phyloP scores from a whole-genome alignment of 1,140 invertebrate genomes.

The Chironomus striatipennis region DNA sequence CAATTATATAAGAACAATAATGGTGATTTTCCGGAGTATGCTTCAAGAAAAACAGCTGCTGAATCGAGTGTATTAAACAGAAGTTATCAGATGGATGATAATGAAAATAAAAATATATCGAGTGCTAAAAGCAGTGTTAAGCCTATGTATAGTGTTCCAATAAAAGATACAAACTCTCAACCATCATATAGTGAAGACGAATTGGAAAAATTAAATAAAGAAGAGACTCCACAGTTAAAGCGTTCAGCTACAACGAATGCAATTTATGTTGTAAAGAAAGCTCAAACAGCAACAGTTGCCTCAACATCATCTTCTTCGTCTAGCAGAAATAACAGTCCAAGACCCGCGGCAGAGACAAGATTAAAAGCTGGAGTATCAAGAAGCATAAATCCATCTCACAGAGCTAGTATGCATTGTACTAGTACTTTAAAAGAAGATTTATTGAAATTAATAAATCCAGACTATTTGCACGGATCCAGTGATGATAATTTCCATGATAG shows the following conservation, averaged over 20 bases:
- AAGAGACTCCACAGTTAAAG: conserved; percentile 20
- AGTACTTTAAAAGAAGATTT: conserved; percentile 79
- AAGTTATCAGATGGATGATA: conserved; percentile 26
- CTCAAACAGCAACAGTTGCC: conserved; percentile 39
- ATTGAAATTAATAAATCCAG: conserved; percentile 80
- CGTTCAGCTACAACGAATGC: conserved; percentile 25
- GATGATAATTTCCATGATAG: conserved; percentile 31
- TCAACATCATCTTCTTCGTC: conserved; percentile 42
- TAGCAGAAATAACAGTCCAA: conserved; percentile 53
- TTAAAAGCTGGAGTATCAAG: conserved; percentile 42
- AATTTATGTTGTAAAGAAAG: conserved; percentile 32
- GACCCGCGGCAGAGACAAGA: conserved; percentile 44
- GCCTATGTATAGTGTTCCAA: conserved; percentile 38
- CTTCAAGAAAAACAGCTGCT: conserved; percentile 26
- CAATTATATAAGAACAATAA: conserved; percentile 22
- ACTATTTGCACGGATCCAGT: conserved; percentile 51
- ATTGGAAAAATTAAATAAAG: background rate
- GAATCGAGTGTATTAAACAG: background rate
- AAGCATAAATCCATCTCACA: conserved; percentile 35
- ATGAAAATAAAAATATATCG: conserved; percentile 29
- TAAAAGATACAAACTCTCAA: conserved; percentile 28
- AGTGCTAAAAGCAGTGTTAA: conserved; percentile 42
- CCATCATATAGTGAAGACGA: conserved; percentile 6
- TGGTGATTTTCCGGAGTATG: conserved; percentile 29
- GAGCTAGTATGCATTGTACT: conserved; percentile 54